A percentile compares a stretch with the other conserved stretches of the same genome.
phyloP scores from a whole-genome alignment of 2,888 invertebrate species.

The Caenorhabditis sp. region DNA sequence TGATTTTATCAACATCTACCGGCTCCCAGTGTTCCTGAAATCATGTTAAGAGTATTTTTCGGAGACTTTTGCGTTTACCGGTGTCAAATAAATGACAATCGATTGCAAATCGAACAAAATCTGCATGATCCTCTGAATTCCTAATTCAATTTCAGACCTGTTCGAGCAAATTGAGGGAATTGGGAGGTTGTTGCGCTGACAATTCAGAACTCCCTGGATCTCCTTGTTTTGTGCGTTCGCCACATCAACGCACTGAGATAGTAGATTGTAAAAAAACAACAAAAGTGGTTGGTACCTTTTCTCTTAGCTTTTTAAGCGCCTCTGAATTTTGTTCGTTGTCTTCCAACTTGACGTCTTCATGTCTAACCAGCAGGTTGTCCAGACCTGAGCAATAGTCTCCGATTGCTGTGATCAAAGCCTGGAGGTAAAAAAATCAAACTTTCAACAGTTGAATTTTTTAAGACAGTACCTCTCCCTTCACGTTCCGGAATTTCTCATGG shows the following conservation, averaged over 20 bases:
- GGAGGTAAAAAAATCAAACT: neutral
- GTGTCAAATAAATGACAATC: neutral
- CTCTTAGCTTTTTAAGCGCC: neutral
- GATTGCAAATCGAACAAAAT: neutral
- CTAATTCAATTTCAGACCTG: neutral
- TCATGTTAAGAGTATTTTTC: neutral
- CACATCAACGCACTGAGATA: neutral
- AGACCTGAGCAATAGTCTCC: neutral
- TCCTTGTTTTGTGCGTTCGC: neutral
- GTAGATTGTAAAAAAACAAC: no score
- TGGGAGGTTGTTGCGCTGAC: neutral
- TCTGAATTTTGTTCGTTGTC: neutral
- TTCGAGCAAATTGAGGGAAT: neutral
- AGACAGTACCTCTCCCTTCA: neutral
- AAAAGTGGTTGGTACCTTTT: no score
- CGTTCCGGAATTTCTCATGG: neutral
- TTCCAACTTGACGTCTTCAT: slow-evolving; percentile 4
- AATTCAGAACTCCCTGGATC: neutral
- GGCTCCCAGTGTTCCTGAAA: slow-evolving; percentile 15
- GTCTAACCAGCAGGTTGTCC: neutral
- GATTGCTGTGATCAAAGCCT: neutral
- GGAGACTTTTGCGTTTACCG: neutral
- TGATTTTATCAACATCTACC: neutral
- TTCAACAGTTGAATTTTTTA: neutral
- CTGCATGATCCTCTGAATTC: neutral